Evolutionary conservation across 2,113 vertebrate genomes (phyloP).

Genomic region (Aix galericulata): DNA sequence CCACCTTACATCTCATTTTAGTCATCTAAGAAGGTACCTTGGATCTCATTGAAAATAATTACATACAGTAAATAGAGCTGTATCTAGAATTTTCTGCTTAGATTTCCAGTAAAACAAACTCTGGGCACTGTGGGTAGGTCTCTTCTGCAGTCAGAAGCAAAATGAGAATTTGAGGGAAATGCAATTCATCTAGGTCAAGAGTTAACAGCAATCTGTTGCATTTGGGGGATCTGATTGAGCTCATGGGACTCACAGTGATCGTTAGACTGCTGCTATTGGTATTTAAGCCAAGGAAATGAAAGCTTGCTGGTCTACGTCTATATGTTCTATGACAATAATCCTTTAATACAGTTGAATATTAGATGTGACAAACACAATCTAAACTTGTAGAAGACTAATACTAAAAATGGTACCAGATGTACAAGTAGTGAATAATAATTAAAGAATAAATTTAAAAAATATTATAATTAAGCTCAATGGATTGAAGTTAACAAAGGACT

Average conservation of each 20-base stretch:
- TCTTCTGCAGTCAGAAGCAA: not conserved
- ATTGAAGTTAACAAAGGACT: not conserved
- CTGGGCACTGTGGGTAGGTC: not conserved
- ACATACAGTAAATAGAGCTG: not conserved
- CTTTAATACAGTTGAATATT: not conserved
- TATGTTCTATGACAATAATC: not conserved
- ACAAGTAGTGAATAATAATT: not conserved
- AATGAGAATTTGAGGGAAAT: not conserved
- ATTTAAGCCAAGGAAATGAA: fast-evolving
- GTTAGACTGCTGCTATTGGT: not conserved
- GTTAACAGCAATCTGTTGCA: not conserved
- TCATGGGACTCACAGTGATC: not conserved
- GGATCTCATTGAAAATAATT: not conserved
- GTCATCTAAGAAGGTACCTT: not conserved
- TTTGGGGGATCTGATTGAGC: not conserved
- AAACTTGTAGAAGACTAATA: not conserved
- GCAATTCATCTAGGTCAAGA: not conserved
- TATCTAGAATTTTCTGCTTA: not conserved
- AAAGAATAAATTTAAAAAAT: not conserved
- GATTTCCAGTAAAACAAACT: not conserved
- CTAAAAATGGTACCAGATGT: not conserved
- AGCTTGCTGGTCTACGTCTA: not conserved
- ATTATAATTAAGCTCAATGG: not conserved
- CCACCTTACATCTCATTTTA: not conserved
- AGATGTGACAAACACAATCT: not conserved